Evolutionary conservation across 2,113 vertebrate genomes (phyloP).

Genomic region (Tachysurus fulvidraco): DNA sequence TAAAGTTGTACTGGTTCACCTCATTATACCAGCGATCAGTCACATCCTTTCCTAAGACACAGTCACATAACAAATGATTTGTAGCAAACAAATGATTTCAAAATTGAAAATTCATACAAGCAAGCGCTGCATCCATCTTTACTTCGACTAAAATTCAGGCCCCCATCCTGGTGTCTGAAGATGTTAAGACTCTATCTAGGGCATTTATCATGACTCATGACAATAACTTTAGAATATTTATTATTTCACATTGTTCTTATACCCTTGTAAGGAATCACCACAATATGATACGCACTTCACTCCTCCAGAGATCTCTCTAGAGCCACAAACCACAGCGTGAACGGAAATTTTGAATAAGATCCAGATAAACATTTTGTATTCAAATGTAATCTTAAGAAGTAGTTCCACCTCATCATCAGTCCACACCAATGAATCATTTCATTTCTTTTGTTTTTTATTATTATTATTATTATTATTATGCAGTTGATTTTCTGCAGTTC

Average conservation of each 20-base stretch:
- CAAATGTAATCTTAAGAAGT: not conserved
- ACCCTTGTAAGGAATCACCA: not conserved
- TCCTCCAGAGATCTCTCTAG: not conserved
- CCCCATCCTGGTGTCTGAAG: no score
- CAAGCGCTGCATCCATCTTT: not conserved
- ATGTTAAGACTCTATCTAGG: no score
- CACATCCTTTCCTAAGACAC: constrained; percentile 86
- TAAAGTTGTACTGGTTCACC: constrained; percentile 95
- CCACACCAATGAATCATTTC: not conserved
- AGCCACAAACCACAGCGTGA: not conserved
- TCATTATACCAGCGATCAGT: constrained; percentile 95
- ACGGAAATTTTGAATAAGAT: not conserved
- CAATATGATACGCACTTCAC: not conserved
- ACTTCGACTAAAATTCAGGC: not conserved
- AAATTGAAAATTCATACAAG: not conserved
- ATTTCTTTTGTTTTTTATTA: no score
- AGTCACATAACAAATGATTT: not conserved
- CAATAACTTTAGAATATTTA: no score
- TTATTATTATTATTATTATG: no score
- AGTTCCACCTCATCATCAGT: not conserved
- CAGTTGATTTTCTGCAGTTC: not conserved
- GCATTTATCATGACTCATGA: not conserved
- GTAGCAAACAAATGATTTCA: not conserved
- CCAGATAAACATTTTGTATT: not conserved
- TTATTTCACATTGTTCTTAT: not conserved